Base-by-base conservation (phyloP, 2,888 invertebrate genomes). In the Dioctria linearis region DNA sequence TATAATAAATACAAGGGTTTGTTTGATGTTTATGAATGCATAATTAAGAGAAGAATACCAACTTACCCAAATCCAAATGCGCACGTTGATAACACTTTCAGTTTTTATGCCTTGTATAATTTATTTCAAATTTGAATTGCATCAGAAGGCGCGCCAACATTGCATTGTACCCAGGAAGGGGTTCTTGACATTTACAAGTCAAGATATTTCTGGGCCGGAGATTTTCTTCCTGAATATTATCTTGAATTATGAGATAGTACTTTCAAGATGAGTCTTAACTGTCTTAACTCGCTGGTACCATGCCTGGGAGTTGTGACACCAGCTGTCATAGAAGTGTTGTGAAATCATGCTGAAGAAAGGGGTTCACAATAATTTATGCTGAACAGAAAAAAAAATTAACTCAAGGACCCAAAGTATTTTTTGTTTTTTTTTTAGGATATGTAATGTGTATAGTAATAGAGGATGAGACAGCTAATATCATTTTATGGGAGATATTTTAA, bases 121-220 rank as follows among this genome's bases (percentile, higher is more conserved):
- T 76, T 76, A 76, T 63, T 76, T 63, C 76, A 13, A 61, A 76
- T 76, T 76, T 63, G 63, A 63, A 76, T 61, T 63, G 76, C 76
- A 76, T 76, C 46, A 63, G 63, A 46, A 63, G 61, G 76, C 76
- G 46, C 49, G 39, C n/a, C 9, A 63, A 39, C 13, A 63, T 76
- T 25, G 25, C 61, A 42, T 25, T 25, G 2, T 25, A 25, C 25
- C 25, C 46, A 39, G 43, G 76, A 49, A 76, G 63, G 76, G 76
- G 76, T 76, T 61, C 76, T 76, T 76, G 76, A 76, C 76, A 63
- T 76, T 61, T 39, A 63, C 76, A 46, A 76, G 76, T 76, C 76
- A 76, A 76, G 63, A 76, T 76, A 25, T 40, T 63, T 13, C 63
- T 46, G 40, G 63, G 63, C 0, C 42, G 13, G 61, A 76, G 43